Conservation (phyloP, 2,888 invertebrate species). For the Oscheius sp. region DNA sequence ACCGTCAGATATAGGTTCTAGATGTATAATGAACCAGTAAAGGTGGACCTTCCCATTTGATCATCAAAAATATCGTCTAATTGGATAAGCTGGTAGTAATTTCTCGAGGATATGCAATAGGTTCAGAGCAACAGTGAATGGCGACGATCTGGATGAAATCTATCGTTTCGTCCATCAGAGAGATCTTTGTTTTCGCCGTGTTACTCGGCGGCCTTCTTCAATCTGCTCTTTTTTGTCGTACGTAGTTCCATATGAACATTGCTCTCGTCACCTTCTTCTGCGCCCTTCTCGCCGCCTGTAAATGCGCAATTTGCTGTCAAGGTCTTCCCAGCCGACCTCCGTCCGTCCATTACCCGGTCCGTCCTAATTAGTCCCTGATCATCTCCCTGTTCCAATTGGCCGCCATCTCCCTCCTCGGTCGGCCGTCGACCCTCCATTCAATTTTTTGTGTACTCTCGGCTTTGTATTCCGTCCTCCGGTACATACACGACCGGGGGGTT, state of each 20-base stretch:
- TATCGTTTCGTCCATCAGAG: neutral
- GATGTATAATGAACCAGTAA: neutral
- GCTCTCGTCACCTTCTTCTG: neutral
- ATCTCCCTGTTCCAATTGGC: slow-evolving; percentile 20
- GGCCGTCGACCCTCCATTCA: slow-evolving; percentile 16
- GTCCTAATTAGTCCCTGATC: slow-evolving; percentile 26
- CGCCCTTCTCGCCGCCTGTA: slow-evolving; percentile 13
- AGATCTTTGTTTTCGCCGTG: neutral
- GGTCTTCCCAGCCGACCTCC: slow-evolving; percentile 19
- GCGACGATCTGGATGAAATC: neutral
- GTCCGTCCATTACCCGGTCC: slow-evolving; percentile 7
- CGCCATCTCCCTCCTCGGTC: slow-evolving; percentile 3
- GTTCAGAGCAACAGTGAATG: slow-evolving; percentile 22
- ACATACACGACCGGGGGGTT: neutral
- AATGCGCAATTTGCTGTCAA: slow-evolving; percentile 27
- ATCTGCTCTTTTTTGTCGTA: slow-evolving; percentile 5
- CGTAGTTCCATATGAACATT: neutral
- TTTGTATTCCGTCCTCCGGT: slow-evolving; percentile 11
- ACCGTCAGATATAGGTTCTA: neutral
- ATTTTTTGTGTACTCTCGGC: slow-evolving; percentile 27
- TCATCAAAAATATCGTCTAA: slow-evolving; percentile 12
- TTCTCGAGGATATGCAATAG: neutral
- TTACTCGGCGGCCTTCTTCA: neutral
- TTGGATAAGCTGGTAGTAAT: neutral
- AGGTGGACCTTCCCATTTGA: slow-evolving; percentile 24